Percentiles rank a stretch among this genome's conserved stretches.
These are phyloP conservation scores for Congeria kusceri DNA, from an alignment of 2,888 invertebrate species.

Conservation along the genomic window DNA sequence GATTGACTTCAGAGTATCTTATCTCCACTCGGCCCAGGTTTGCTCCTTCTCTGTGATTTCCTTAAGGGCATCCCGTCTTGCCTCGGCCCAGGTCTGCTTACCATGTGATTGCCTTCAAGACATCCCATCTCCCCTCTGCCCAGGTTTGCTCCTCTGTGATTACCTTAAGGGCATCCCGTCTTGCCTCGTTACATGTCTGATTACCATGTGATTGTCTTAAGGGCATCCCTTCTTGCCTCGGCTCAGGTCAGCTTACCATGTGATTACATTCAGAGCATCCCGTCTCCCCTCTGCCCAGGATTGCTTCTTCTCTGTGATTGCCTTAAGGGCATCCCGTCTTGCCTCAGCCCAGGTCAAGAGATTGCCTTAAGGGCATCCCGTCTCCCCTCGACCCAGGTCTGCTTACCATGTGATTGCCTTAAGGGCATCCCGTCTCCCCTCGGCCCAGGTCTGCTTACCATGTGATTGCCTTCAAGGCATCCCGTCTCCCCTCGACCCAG, in stretches of 20 bases:
- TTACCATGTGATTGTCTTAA: not conserved
- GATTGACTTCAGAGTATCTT: no score
- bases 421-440: slow-evolving; percentile 93
- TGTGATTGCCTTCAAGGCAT: slow-evolving; percentile 91
- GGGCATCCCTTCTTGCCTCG: no score
- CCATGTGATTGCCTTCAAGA: slow-evolving; percentile 91
- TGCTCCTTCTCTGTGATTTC: slow-evolving; percentile 88
- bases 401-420: slow-evolving; percentile 89
- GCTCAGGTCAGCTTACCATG: slow-evolving; percentile 85
- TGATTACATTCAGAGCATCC: slow-evolving; percentile 92
- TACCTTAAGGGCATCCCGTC: no score
- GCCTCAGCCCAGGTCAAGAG: slow-evolving; percentile 93
- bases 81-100: slow-evolving; percentile 91
- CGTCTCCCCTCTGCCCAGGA: slow-evolving; percentile 96
- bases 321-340: slow-evolving; percentile 92
- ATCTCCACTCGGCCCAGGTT: no score
- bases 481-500: no score
- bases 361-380: no score
- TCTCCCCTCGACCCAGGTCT: no score
- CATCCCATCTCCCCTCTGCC: no score
- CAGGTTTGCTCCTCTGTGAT: no score
- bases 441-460: slow-evolving; percentile 90
- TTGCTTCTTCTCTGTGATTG: slow-evolving; percentile 88
- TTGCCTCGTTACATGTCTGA: no score
- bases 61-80: slow-evolving; percentile 92